Conservation (phyloP, 2,888 invertebrate species). For the Drosophila mayaguana region DNA sequence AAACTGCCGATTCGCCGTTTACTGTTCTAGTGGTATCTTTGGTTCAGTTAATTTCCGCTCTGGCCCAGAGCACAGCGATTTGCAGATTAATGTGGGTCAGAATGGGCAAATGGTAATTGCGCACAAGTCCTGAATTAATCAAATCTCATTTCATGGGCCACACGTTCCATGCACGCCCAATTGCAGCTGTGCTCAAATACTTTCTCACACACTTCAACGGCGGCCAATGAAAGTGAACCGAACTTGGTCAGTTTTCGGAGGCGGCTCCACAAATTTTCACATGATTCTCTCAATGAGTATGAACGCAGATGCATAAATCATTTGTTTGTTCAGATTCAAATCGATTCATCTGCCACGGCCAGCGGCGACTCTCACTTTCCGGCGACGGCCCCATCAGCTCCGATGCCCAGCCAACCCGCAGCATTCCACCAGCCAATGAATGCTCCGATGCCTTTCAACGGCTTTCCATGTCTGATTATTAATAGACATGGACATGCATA, state of each 20-base stretch:
- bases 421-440: constrained; percentile 51
- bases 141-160: constrained; percentile 15
- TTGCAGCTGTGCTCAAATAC: constrained; percentile 40
- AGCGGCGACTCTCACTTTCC: constrained; percentile 63
- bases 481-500: constrained; percentile 52
- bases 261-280: constrained; percentile 51
- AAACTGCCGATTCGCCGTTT: constrained; percentile 15
- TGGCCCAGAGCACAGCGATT: constrained; percentile 60
- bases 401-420: constrained; percentile 49
- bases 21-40: constrained; percentile 28
- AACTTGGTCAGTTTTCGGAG: constrained; percentile 38
- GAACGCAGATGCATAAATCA: constrained; percentile 60
- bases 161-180: background rate
- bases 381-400: constrained; percentile 33
- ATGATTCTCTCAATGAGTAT: constrained; percentile 55
- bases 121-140: constrained; percentile 45
- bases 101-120: constrained; percentile 57
- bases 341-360: constrained; percentile 50
- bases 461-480: constrained; percentile 51
- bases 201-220: constrained; percentile 52
- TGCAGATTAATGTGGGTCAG: constrained; percentile 71
- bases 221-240: constrained; percentile 63
- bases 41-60: constrained; percentile 68
- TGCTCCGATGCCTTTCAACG: constrained; percentile 39
- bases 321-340: constrained; percentile 58